phyloP scores from a whole-genome alignment of 2,113 vertebrate genomes.

The Nothobranchius kuhntae region DNA sequence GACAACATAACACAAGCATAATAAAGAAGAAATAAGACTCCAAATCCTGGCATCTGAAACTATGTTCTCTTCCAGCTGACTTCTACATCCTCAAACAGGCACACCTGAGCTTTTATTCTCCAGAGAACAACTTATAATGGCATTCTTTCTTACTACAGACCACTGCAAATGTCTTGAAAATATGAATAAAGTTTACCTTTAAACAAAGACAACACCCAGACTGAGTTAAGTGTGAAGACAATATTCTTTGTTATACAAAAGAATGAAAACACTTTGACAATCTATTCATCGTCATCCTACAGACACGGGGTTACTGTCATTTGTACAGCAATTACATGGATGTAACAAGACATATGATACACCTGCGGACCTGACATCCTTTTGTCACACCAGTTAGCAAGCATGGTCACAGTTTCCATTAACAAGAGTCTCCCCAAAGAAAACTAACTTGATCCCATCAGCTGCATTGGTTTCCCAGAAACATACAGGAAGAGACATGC shows the following conservation, averaged over 20 bases:
- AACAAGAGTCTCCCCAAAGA: constrained; percentile 25
- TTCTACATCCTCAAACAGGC: too few relatives aligned
- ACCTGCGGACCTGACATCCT: constrained; percentile 31
- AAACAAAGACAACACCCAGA: not conserved
- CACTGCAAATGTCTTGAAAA: too few relatives aligned
- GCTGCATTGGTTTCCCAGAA: constrained; percentile 52
- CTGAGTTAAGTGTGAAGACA: constrained; percentile 26
- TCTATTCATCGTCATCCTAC: constrained; percentile 40
- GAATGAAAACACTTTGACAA: constrained; percentile 13
- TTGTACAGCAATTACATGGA: constrained; percentile 63
- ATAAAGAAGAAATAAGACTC: too few relatives aligned
- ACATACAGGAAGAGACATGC: constrained; percentile 2
- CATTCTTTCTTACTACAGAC: too few relatives aligned
- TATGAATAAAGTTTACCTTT: not conserved
- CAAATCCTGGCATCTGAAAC: too few relatives aligned
- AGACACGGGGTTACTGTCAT: constrained; percentile 30
- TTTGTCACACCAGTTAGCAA: constrained; percentile 48
- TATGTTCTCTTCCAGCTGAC: too few relatives aligned
- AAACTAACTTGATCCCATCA: constrained; percentile 56
- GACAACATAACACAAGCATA: too few relatives aligned
- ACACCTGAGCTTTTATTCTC: too few relatives aligned
- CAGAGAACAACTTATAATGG: too few relatives aligned
- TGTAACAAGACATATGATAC: constrained; percentile 60
- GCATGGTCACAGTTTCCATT: constrained; percentile 62
- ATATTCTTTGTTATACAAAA: constrained; percentile 21